phyloP scores from a whole-genome alignment of 2,797 vertebrate genomes.

The Zenarchopterus dispar region DNA sequence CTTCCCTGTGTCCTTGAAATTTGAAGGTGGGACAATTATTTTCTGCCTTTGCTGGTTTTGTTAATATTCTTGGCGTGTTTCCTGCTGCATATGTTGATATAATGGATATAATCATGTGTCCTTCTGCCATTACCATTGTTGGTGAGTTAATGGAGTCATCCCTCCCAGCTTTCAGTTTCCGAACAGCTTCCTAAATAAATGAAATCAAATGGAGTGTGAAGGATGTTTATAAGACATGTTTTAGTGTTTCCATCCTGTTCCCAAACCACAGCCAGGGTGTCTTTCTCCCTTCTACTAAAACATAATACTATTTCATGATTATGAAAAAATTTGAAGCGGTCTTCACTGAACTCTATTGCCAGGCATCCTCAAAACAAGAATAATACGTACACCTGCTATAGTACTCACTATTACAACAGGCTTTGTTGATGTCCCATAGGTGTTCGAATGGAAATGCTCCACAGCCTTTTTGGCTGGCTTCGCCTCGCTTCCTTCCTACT shows the following conservation, averaged over 20 bases:
- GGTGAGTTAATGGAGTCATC: slow-evolving; percentile 47
- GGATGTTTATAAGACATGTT: slow-evolving; percentile 60
- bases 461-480: slow-evolving; percentile 65
- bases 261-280: slow-evolving; percentile 52
- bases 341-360: slow-evolving; percentile 46
- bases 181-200: slow-evolving; percentile 60
- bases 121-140: slow-evolving; percentile 42
- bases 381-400: slow-evolving; percentile 69
- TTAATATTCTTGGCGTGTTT: slow-evolving; percentile 8
- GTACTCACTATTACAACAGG: slow-evolving; percentile 68
- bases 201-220: slow-evolving; percentile 55
- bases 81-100: slow-evolving; percentile 11
- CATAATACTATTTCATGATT: slow-evolving; percentile 50
- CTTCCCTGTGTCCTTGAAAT: no score
- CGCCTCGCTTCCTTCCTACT: slow-evolving; percentile 67
- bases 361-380: slow-evolving; percentile 56
- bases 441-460: slow-evolving; percentile 65
- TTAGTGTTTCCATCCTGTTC: slow-evolving; percentile 54
- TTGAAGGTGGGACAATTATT: background rate
- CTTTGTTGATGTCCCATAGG: slow-evolving; percentile 65
- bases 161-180: slow-evolving; percentile 40
- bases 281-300: slow-evolving; percentile 54
- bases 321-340: slow-evolving; percentile 48
- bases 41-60: slow-evolving; percentile 8
- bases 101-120: slow-evolving; percentile 37